A percentile compares a stretch with the other conserved stretches of the same genome.
Conservation (phyloP, 2,797 vertebrate species). For the Lindbergichthys nudifrons region DNA sequence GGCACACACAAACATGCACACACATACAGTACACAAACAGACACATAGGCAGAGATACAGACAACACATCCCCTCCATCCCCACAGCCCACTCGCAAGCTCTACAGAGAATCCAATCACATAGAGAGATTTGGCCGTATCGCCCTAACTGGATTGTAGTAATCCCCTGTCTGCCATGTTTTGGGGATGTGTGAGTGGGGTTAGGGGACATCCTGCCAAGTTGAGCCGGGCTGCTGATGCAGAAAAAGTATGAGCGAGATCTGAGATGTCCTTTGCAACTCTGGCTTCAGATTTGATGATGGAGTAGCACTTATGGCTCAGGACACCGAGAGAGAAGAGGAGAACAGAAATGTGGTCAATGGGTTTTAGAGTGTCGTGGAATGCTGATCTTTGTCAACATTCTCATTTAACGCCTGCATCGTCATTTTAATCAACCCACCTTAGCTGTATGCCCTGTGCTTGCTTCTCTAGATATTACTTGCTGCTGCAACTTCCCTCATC, state of each 20-base stretch:
- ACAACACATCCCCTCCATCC: constrained; percentile 42
- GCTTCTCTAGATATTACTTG: constrained; percentile 33
- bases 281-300: constrained; percentile 69
- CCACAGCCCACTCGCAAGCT: constrained; percentile 62
- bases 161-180: constrained; percentile 82
- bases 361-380: constrained; percentile 28
- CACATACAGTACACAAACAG: constrained; percentile 25
- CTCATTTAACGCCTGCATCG: constrained; percentile 29
- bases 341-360: constrained; percentile 24
- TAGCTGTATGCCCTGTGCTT: constrained; percentile 25
- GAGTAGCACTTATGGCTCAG: constrained; percentile 50
- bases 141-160: constrained; percentile 84
- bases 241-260: constrained; percentile 69
- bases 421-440: constrained; percentile 34
- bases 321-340: constrained; percentile 7
- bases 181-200: constrained; percentile 80
- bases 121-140: constrained; percentile 80
- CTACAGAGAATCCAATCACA: constrained; percentile 80
- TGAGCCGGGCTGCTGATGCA: constrained; percentile 74
- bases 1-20: constrained; percentile 31
- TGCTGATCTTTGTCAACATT: constrained; percentile 17
- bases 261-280: constrained; percentile 70
- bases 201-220: constrained; percentile 77
- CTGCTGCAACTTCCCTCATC: constrained; percentile 36
- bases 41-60: constrained; percentile 28